Percentiles rank a stretch among this genome's conserved stretches.
These are phyloP conservation scores for Drosophila nigrodunni DNA, from an alignment of 1,140 invertebrate genomes.

Conservation along the genomic window DNA sequence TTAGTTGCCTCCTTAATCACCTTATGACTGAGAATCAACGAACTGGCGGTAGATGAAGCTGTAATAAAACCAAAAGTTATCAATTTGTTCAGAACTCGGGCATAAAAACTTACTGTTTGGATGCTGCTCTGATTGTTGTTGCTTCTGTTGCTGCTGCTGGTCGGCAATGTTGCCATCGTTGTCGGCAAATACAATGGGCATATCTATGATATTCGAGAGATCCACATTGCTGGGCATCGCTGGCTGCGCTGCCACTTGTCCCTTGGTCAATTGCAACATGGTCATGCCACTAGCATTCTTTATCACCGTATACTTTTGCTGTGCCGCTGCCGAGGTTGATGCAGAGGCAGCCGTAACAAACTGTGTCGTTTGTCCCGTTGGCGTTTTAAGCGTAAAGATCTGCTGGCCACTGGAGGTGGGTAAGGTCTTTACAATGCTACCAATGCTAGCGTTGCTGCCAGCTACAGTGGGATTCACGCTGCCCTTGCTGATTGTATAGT, in stretches of 20 bases:
- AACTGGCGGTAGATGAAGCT: conserved; percentile 37
- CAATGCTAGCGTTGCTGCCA: conserved; percentile 45
- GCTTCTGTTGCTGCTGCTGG: conserved; percentile 46
- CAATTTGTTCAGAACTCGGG: neutral
- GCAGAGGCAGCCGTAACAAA: conserved; percentile 61
- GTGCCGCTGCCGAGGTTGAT: conserved; percentile 46
- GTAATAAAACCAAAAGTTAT: neutral
- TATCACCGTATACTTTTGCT: conserved; percentile 83
- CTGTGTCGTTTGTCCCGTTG: conserved; percentile 66
- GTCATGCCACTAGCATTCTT: conserved; percentile 84
- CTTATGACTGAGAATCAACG: conserved; percentile 78
- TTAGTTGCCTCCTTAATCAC: conserved; percentile 72
- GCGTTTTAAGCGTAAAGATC: conserved; percentile 72
- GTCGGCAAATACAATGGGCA: conserved; percentile 89
- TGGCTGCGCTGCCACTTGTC: conserved; percentile 53
- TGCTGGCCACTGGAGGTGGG: conserved; percentile 60
- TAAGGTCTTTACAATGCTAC: conserved; percentile 71
- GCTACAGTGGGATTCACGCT: neutral
- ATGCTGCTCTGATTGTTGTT: conserved; percentile 40
- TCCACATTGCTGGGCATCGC: conserved; percentile 79
- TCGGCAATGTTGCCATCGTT: conserved; percentile 85
- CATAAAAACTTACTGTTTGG: conserved; percentile 31
- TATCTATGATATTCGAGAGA: conserved; percentile 88
- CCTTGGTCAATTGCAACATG: conserved; percentile 81
- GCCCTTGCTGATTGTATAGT: conserved; percentile 70